Base-by-base conservation (phyloP, 2,888 invertebrate species). In the Argyresthia albistria region DNA sequence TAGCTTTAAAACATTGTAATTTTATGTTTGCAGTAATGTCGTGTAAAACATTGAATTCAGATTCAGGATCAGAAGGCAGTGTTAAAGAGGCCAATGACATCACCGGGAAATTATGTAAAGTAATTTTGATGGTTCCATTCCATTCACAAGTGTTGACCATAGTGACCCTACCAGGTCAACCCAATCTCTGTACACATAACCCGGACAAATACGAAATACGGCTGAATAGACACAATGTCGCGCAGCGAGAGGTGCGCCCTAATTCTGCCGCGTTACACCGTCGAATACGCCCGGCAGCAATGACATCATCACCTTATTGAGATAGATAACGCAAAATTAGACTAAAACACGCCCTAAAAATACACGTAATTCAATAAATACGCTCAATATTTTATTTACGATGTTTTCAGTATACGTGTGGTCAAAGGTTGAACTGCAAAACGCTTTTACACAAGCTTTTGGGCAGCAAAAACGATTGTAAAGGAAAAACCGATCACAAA, bases 271-370 rank as follows among this genome's bases (percentile, higher is more conserved):
- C 67, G 52, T 82, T 68, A 70, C 65, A 67, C 57, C 59, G 55
- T 66, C 65, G 65, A 63, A 69, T 70, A 67, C 73, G 75, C 74
- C 75, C 73, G 67, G 63, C 62, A 61, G 62, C 61, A 62, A 69
- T 81, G 81, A 83, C 79, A 79, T 82, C 84, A 83, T 69, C 76
- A 58, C 58, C 57, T 66, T 72, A 73, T 75, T 74, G 68, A 68
- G 67, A 69, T 58, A 76, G 80, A 81, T 82, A 81, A 77, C 70
- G 67, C 58, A 59, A 68, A 76, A 78, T 73, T 78, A 76, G 74
- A 73, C 67, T 62, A 59, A 67, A 80, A 67, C 79, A 82, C 84
- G 71, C 83, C 84, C 79, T 74, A 70, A 64, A 39, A 39, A 3
- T 11, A 3, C 39, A 25, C 2, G 2, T 25, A 25, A 6, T 6